Evolutionary conservation across 2,797 vertebrate genomes (phyloP).

Genomic region (Brotula barbata): DNA sequence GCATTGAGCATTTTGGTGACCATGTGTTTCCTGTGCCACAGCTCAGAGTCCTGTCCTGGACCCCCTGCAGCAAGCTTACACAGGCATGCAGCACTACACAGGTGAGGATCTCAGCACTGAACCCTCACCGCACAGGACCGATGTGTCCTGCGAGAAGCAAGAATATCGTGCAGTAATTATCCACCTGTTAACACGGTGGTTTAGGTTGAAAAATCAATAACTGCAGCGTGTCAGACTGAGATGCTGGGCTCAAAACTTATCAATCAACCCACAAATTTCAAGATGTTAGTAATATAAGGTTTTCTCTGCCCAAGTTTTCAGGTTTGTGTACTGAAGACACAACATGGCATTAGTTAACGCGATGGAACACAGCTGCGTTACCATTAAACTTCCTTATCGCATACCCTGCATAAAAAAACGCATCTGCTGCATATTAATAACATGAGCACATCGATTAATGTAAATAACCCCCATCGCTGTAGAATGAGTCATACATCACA

Average conservation of each 20-base stretch:
- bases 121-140: no score
- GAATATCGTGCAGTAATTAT: no score
- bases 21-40: constrained; percentile 65
- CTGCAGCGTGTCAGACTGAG: no score
- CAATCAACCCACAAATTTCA: not conserved
- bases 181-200: no score
- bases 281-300: not conserved
- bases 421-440: constrained; percentile 39
- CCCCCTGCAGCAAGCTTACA: constrained; percentile 92
- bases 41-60: constrained; percentile 93
- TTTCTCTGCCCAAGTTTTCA: not conserved
- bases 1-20: constrained; percentile 24
- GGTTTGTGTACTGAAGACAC: constrained; percentile 13
- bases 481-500: constrained; percentile 35
- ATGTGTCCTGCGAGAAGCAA: no score
- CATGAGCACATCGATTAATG: constrained; percentile 47
- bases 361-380: constrained; percentile 26
- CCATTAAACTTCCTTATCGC: constrained; percentile 3
- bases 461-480: constrained; percentile 33
- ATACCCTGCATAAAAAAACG: constrained; percentile 33
- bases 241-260: no score
- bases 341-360: constrained; percentile 40
- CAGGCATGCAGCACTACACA: constrained; percentile 96
- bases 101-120: constrained; percentile 80
- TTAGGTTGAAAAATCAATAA: no score